These are phyloP conservation scores for Emmelina monodactyla DNA, from an alignment of 2,888 invertebrate genomes.

Conservation along the genomic window DNA sequence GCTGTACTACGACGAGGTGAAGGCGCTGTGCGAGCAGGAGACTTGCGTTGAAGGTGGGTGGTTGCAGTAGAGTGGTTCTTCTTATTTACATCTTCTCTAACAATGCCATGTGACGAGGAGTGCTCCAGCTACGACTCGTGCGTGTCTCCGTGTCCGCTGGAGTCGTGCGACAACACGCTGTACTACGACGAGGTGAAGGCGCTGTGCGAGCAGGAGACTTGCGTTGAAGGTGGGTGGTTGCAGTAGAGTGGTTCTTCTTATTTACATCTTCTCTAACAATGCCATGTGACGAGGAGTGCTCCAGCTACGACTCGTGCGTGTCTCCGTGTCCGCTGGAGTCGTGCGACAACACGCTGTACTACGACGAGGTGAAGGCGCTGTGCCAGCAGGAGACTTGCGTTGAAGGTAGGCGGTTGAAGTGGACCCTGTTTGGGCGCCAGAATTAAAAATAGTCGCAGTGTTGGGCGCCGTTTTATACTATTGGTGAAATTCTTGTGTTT, in stretches of 20 bases:
- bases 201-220: slow-evolving; percentile 76
- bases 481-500: no score
- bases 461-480: no score
- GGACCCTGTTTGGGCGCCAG: no score
- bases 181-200: slow-evolving; percentile 69
- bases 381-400: slow-evolving; percentile 80
- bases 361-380: slow-evolving; percentile 67
- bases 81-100: slow-evolving; percentile 60
- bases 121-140: slow-evolving; percentile 85
- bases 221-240: slow-evolving; percentile 79
- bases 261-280: slow-evolving; percentile 73
- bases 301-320: slow-evolving; percentile 82
- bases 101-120: slow-evolving; percentile 87
- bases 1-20: slow-evolving; percentile 68
- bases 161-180: slow-evolving; percentile 83
- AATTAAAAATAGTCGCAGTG: no score
- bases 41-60: slow-evolving; percentile 79
- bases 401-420: slow-evolving; percentile 76
- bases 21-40: slow-evolving; percentile 74
- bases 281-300: slow-evolving; percentile 85
- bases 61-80: no score
- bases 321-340: slow-evolving; percentile 84
- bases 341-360: slow-evolving; percentile 79
- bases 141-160: slow-evolving; percentile 80
- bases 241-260: no score